Evolutionary conservation across 2,113 vertebrate genomes (phyloP).

Genomic region (Dasyurus viverrinus): DNA sequence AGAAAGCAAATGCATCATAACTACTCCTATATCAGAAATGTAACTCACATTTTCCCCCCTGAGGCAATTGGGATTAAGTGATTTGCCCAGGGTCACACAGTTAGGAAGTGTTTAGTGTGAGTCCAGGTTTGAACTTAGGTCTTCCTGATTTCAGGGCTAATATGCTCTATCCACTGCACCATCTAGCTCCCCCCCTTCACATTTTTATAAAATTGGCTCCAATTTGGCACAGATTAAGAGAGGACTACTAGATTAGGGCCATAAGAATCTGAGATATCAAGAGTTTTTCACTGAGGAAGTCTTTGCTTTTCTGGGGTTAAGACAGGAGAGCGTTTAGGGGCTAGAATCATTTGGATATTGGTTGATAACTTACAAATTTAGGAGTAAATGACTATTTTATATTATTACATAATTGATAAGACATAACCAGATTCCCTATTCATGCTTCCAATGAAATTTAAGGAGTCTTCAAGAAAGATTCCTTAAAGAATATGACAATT

Average conservation of each 20-base stretch:
- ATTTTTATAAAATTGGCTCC: not conserved
- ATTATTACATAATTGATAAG: not conserved
- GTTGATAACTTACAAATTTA: not conserved
- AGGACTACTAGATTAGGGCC: too few species aligned
- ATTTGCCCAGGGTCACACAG: too few species aligned
- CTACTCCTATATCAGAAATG: too few species aligned
- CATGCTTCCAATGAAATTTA: not conserved
- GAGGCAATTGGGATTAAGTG: too few species aligned
- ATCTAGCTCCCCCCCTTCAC: too few species aligned
- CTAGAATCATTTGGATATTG: not conserved
- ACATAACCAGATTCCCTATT: not conserved
- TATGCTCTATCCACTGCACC: too few species aligned
- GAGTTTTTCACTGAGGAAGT: not conserved
- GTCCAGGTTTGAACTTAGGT: too few species aligned
- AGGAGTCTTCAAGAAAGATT: constrained; percentile 47
- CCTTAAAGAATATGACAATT: constrained; percentile 22
- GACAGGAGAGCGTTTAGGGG: not conserved
- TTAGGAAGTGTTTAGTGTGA: too few species aligned
- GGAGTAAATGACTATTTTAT: not conserved
- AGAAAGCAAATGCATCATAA: too few species aligned
- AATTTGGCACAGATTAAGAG: not conserved
- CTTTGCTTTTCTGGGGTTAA: not conserved
- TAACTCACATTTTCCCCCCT: too few species aligned
- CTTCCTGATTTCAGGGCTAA: too few species aligned
- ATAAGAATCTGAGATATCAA: not conserved